Evolutionary conservation across 2,888 invertebrate species (phyloP).

Genomic region (Pseudanteris insignis): DNA sequence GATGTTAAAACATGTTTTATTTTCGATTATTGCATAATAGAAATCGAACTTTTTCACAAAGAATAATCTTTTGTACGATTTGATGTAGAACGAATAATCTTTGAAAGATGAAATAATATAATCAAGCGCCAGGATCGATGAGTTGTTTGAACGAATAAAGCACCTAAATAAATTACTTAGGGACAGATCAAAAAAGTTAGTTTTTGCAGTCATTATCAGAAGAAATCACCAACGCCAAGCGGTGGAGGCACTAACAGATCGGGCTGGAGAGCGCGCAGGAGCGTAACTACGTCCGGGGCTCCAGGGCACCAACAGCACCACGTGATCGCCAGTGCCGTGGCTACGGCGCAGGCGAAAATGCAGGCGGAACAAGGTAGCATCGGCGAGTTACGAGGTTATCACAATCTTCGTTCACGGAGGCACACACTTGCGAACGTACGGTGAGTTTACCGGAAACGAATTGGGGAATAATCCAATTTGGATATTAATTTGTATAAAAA

Average conservation of each 20-base stretch:
- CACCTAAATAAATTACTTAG: too few relatives aligned
- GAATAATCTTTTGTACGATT: too few relatives aligned
- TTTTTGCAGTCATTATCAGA: constrained; percentile 61
- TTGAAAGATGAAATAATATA: too few relatives aligned
- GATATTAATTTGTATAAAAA: too few relatives aligned
- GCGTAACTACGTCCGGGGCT: constrained; percentile 63
- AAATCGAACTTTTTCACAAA: too few relatives aligned
- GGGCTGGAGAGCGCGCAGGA: constrained; percentile 64
- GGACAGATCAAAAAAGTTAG: too few relatives aligned
- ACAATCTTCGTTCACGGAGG: constrained; percentile 85
- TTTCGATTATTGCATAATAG: too few relatives aligned
- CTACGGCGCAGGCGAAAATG: constrained; percentile 74
- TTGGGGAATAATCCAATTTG: too few relatives aligned
- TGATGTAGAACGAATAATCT: too few relatives aligned
- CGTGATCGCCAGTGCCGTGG: constrained; percentile 64
- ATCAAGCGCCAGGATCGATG: too few relatives aligned
- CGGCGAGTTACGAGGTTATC: constrained; percentile 88
- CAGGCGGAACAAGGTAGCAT: constrained; percentile 93
- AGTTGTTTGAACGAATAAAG: too few relatives aligned
- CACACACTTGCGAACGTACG: constrained; percentile 93
- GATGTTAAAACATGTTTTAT: too few relatives aligned
- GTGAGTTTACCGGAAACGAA: constrained; percentile 81
- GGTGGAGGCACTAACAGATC: constrained; percentile 55
- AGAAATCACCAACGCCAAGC: constrained; percentile 65
- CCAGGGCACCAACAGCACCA: constrained; percentile 62